These are phyloP conservation scores for Amaurobius ferox DNA, from an alignment of 2,888 invertebrate species.

Conservation along the genomic window DNA sequence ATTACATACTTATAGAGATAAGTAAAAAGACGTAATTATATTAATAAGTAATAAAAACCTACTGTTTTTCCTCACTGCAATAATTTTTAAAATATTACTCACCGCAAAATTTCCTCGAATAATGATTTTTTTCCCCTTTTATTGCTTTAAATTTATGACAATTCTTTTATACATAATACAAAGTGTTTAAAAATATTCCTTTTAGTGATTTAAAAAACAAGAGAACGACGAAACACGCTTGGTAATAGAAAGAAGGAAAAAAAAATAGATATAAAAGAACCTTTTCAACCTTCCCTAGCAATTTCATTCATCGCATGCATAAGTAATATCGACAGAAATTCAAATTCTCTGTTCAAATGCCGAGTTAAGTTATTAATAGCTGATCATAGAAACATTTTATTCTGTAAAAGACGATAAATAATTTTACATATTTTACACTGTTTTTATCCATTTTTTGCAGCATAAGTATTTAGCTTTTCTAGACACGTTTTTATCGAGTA, in stretches of 20 bases:
- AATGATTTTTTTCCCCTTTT: too few species aligned
- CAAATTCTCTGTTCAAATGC: slow-evolving; percentile 3
- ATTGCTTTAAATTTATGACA: too few species aligned
- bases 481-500: not conserved
- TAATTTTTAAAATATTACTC: too few species aligned
- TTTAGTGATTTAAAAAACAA: not conserved
- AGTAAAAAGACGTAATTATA: too few species aligned
- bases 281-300: not conserved
- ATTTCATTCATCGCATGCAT: slow-evolving; percentile 27
- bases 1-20: too few species aligned
- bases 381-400: slow-evolving; percentile 22
- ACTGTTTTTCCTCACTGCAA: too few species aligned
- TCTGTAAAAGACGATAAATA: slow-evolving; percentile 21
- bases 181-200: not conserved
- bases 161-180: too few species aligned
- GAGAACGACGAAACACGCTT: not conserved
- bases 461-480: not conserved
- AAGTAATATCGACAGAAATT: slow-evolving; percentile 9
- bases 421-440: slow-evolving; percentile 30
- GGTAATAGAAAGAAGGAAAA: not conserved
- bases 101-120: too few species aligned
- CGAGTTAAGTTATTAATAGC: slow-evolving; percentile 19
- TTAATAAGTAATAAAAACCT: too few species aligned
- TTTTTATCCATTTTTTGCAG: not conserved
- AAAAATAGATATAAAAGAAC: not conserved